Conservation (phyloP, 2,113 vertebrate species). For the Toxostoma redivivum region DNA sequence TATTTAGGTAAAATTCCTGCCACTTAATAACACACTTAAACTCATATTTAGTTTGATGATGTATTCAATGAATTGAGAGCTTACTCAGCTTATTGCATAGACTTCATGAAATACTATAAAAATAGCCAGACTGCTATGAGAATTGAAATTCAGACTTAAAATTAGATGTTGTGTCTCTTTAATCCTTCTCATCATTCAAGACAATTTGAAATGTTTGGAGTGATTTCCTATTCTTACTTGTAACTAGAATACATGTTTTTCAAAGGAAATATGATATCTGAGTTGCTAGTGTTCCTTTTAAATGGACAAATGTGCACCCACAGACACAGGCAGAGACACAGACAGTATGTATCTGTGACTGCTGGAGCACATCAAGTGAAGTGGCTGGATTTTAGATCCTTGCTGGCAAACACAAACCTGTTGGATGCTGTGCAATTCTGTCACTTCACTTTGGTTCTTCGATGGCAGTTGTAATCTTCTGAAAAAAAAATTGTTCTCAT, state of each 20-base stretch:
- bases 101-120: neutral
- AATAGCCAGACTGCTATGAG: neutral
- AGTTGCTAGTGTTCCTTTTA: neutral
- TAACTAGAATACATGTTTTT: neutral
- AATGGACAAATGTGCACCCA: neutral
- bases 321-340: neutral
- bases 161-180: neutral
- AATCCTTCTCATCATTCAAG: neutral
- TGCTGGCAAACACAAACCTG: neutral
- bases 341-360: neutral
- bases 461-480: neutral
- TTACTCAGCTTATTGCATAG: neutral
- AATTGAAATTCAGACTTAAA: neutral
- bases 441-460: slow-evolving; percentile 13
- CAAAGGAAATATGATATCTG: neutral
- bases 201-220: neutral
- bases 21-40: neutral
- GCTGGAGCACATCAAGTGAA: neutral
- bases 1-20: neutral
- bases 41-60: neutral
- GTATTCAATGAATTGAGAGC: neutral
- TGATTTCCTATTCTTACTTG: neutral
- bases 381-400: neutral
- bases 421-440: slow-evolving; percentile 23
- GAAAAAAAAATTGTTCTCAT: neutral